Evolutionary conservation across 2,113 vertebrate species (phyloP).

Genomic region (Orthonyx spaldingii): DNA sequence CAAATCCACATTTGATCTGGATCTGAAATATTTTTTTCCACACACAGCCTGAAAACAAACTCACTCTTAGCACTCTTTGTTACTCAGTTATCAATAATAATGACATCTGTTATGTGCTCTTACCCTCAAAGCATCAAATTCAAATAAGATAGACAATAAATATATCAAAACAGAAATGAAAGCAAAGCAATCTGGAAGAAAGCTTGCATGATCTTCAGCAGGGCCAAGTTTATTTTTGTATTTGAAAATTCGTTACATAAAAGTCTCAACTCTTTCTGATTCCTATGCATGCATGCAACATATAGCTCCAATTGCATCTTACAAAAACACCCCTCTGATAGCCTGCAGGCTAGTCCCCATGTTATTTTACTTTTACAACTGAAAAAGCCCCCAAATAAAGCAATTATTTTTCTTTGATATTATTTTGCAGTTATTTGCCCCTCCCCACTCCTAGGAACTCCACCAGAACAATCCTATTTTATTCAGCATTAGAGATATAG

Average conservation of each 20-base stretch:
- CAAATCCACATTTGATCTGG: not conserved
- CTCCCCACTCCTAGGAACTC: not conserved
- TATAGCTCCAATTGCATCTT: not conserved
- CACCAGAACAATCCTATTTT: not conserved
- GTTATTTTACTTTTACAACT: not conserved
- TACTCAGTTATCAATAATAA: not conserved
- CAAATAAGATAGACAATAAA: not conserved
- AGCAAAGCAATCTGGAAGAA: not conserved
- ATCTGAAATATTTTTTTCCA: not conserved
- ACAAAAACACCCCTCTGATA: not conserved
- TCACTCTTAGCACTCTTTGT: not conserved
- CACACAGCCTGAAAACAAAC: not conserved
- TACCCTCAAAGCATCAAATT: not conserved
- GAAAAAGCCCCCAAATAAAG: not conserved
- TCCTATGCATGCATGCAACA: not conserved
- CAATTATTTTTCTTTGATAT: not conserved
- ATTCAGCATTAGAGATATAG: not conserved
- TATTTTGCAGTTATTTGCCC: not conserved
- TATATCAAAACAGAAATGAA: not conserved
- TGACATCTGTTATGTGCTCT: not conserved
- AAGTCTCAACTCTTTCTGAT: not conserved
- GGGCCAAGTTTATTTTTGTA: not conserved
- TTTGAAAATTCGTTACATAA: not conserved
- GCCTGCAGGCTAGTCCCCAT: not conserved
- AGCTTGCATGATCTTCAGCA: not conserved